Evolutionary conservation across 2,888 invertebrate genomes (phyloP), one percentile per base, ranked within the genome.

Genomic region (Drosophila merina): DNA sequence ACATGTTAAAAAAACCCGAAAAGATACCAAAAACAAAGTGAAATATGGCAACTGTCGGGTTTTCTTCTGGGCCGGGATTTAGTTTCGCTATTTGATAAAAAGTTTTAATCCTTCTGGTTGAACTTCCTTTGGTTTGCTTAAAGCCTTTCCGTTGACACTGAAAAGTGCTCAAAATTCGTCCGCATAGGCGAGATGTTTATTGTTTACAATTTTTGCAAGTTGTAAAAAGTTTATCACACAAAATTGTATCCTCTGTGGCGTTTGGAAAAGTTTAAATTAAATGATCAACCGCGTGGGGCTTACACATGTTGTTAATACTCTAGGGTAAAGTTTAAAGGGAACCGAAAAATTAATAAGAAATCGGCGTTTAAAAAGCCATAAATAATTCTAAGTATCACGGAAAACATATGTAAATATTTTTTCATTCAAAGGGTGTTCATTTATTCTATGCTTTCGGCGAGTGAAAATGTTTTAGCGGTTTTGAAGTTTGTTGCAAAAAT

Each of bases 61-160:
- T 36, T 31, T 47, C 52, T 49, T 77, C 50, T 77, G 60, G 73
- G 69, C 31, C 58, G 4, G 31, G 73, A 64, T 59, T 72, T 59
- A 58, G 70, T 45, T 54, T 64, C 55, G 58, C 45, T 64, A 68
- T 86, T 86, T 75, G 66, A 62, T 72, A 2, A 56, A 86, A 86
- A 82, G 76, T 77, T 82, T 86, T 76, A 84, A 84, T 81, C 81
- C 81, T 74, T 76, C 72, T 69, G 70, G 68, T 62, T 75, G 59
- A 77, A 86, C 67, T 83, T 86, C 73, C 84, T 59, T 36, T 58
- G 71, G 48, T 55, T 73, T 67, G 40, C 63, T 64, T 12, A 25
- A 80, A 80, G 57, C 74, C 75, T 72, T 67, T 71, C 67, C 69
- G 57, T 72, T 74, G 72, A 76, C 85, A 74, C 70, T 74, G 63